Percentiles rank a stretch among this genome's conserved stretches.
Evolutionary conservation across 2,888 invertebrate genomes (phyloP).

Genomic region (Netelia melanura): DNA sequence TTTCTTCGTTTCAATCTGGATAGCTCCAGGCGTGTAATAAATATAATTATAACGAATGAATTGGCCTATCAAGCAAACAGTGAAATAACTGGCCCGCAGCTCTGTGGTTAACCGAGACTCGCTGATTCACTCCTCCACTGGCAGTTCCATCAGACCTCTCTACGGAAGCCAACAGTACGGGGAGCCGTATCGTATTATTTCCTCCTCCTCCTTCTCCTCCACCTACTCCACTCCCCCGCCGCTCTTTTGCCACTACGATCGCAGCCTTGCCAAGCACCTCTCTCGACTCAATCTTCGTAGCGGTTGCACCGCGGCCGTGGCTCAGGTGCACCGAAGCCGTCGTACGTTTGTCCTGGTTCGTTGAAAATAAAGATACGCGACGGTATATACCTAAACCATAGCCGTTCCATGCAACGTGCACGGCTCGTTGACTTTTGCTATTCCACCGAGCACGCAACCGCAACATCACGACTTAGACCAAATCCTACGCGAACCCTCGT

Average conservation of each 20-base stretch:
- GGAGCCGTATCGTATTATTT: conserved; percentile 32
- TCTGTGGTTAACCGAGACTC: conserved; percentile 39
- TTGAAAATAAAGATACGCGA: neutral
- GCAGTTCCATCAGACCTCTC: neutral
- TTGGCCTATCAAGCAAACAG: conserved; percentile 41
- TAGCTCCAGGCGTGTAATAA: conserved; percentile 15
- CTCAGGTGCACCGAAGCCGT: neutral
- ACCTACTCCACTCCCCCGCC: conserved; percentile 4
- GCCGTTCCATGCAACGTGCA: conserved; percentile 2
- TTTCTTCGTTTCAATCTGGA: neutral
- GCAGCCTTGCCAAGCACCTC: neutral
- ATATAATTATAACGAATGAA: conserved; percentile 51
- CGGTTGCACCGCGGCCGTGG: neutral
- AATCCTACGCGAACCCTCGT: neutral
- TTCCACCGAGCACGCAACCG: conserved; percentile 31
- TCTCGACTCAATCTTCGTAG: neutral
- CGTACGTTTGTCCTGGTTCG: neutral
- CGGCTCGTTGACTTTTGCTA: conserved; percentile 42
- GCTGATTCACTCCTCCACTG: conserved; percentile 33
- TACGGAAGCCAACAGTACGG: conserved; percentile 23
- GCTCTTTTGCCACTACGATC: too few relatives aligned
- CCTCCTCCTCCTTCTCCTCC: conserved; percentile 6
- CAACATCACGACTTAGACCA: conserved; percentile 22
- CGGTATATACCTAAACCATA: neutral
- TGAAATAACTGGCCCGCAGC: conserved; percentile 33